Conservation (phyloP, 2,113 vertebrate genomes). For the Ictalurus furcatus region DNA sequence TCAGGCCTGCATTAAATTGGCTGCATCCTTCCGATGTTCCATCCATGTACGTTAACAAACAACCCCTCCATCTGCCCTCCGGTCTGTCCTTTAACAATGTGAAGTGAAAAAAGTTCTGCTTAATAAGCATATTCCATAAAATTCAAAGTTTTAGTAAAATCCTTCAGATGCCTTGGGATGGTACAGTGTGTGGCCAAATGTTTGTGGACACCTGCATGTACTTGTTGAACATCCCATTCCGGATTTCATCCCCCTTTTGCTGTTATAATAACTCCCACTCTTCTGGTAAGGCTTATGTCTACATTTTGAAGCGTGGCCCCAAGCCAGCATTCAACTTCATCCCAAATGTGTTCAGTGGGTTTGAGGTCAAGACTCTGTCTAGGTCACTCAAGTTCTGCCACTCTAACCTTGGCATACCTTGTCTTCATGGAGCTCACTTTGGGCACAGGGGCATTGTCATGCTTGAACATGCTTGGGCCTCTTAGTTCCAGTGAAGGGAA, state of each 20-base stretch:
- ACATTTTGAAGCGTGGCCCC: neutral
- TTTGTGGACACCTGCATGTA: neutral
- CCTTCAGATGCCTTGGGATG: neutral
- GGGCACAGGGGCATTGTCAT: neutral
- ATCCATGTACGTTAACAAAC: slow-evolving; percentile 43
- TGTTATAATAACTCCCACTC: neutral
- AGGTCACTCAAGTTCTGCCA: neutral
- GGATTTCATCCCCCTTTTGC: neutral
- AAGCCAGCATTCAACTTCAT: neutral
- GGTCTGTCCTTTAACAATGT: slow-evolving; percentile 21
- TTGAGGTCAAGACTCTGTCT: neutral
- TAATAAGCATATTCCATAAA: neutral
- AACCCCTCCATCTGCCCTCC: slow-evolving; percentile 40
- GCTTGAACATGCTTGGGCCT: neutral
- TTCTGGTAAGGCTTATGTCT: neutral
- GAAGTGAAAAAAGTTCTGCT: neutral
- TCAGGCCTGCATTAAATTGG: slow-evolving; percentile 60
- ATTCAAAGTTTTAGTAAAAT: neutral
- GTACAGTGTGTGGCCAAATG: neutral
- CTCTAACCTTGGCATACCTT: neutral
- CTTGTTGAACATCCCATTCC: neutral
- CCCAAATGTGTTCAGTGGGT: neutral
- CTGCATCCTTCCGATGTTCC: slow-evolving; percentile 52
- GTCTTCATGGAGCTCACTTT: neutral
- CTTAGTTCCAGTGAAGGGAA: neutral